phyloP scores from a whole-genome alignment of 2,888 invertebrate species.

The Metallyticus violacea region DNA sequence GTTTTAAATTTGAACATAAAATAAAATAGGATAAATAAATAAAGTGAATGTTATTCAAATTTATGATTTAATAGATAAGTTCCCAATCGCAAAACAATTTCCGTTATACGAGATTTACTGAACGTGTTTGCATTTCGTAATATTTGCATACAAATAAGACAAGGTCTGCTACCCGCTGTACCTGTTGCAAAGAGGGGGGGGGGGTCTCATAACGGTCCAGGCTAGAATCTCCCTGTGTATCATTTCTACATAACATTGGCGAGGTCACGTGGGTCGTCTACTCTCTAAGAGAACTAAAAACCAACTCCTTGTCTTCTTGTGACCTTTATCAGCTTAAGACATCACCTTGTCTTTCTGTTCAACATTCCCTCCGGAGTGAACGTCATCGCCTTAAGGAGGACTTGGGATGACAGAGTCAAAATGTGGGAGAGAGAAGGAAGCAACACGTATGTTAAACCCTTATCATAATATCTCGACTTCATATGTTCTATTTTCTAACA shows the following conservation, averaged over 20 bases:
- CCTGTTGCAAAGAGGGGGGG: not conserved
- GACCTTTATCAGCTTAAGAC: not conserved
- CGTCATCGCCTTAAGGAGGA: no score
- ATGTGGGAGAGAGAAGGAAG: no score
- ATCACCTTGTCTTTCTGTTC: not conserved
- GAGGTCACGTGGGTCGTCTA: not conserved
- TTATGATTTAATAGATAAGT: not conserved
- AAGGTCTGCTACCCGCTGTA: not conserved
- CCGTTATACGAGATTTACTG: not conserved
- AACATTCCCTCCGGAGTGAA: not conserved
- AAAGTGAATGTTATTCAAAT: no score
- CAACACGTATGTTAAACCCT: no score
- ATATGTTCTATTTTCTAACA: no score
- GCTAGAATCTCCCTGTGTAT: not conserved
- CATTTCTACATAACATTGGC: not conserved
- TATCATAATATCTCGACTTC: no score
- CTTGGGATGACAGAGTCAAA: no score
- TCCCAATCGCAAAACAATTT: not conserved
- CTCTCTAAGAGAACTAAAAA: not conserved
- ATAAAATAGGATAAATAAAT: no score
- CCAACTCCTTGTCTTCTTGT: not conserved
- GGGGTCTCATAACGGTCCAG: not conserved
- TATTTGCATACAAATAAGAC: not conserved
- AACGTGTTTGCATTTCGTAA: not conserved
- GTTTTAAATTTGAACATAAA: no score